Percentiles rank a stretch among this genome's conserved stretches.
phyloP scores from a whole-genome alignment of 2,113 vertebrate genomes.

The Periophthalmus modestus region DNA sequence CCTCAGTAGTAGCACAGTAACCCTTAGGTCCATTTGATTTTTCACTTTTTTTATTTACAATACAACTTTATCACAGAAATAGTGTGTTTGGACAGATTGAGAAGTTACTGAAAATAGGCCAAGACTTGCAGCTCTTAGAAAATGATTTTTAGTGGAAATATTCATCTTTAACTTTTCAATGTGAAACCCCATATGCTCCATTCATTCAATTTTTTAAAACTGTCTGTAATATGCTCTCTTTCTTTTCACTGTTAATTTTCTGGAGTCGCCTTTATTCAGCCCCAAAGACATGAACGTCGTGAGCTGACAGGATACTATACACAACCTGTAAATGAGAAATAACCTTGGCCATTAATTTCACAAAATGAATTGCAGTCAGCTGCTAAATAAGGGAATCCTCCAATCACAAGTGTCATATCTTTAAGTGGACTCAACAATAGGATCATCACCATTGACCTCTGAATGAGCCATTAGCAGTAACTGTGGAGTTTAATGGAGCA shows the following conservation, averaged over 20 bases:
- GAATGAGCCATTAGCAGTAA: neutral
- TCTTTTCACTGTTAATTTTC: neutral
- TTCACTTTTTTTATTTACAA: too few relatives aligned
- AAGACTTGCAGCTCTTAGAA: neutral
- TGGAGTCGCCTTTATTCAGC: neutral
- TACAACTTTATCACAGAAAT: neutral
- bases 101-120: neutral
- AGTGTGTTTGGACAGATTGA: slow-evolving; percentile 32
- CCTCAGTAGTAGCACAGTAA: too few relatives aligned
- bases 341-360: too few relatives aligned
- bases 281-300: too few relatives aligned
- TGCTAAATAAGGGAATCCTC: neutral
- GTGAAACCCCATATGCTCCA: neutral
- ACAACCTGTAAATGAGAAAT: too few relatives aligned
- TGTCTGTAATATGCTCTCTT: neutral
- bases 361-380: too few relatives aligned
- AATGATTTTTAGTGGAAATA: slow-evolving; percentile 1
- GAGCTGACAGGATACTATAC: too few relatives aligned
- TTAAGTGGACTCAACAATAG: neutral
- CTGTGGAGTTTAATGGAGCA: neutral
- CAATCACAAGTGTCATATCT: slow-evolving; percentile 19
- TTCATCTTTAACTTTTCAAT: neutral
- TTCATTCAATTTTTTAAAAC: neutral
- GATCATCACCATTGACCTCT: slow-evolving; percentile 5
- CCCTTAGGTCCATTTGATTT: too few relatives aligned